Evolutionary conservation across 2,113 vertebrate species (phyloP).

Genomic region (Physeter macrocephalus): DNA sequence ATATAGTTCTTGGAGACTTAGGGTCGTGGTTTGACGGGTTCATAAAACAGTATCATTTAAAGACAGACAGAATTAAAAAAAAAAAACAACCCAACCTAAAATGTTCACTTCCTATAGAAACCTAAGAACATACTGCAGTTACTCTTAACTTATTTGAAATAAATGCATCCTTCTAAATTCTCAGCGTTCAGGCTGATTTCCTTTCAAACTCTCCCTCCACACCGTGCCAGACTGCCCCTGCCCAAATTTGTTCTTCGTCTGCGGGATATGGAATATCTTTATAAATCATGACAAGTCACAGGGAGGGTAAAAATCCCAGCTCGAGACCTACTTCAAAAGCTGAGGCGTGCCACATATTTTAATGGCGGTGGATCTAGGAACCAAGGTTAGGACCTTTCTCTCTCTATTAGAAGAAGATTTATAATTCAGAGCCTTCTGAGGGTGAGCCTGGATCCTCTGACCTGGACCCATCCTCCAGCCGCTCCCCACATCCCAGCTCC

Average conservation of each 20-base stretch:
- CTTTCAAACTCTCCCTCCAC: background rate
- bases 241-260: background rate
- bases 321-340: background rate
- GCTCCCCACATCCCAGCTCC: background rate
- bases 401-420: conserved; percentile 34
- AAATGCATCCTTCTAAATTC: background rate
- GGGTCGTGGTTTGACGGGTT: background rate
- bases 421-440: background rate
- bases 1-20: background rate
- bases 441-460: background rate
- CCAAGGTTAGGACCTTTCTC: background rate
- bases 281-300: conserved; percentile 37
- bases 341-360: background rate
- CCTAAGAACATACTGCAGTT: background rate
- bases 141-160: background rate
- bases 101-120: background rate
- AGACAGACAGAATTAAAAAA: background rate
- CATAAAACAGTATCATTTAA: background rate
- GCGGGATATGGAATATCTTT: background rate
- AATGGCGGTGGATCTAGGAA: background rate
- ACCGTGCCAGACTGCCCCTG: background rate
- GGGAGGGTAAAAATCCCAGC: background rate
- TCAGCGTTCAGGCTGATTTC: background rate
- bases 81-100: background rate
- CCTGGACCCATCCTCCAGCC: too few species aligned